phyloP scores from a whole-genome alignment of 37 sponge, comb jelly and placozoan species.

The Ianthella basta region DNA sequence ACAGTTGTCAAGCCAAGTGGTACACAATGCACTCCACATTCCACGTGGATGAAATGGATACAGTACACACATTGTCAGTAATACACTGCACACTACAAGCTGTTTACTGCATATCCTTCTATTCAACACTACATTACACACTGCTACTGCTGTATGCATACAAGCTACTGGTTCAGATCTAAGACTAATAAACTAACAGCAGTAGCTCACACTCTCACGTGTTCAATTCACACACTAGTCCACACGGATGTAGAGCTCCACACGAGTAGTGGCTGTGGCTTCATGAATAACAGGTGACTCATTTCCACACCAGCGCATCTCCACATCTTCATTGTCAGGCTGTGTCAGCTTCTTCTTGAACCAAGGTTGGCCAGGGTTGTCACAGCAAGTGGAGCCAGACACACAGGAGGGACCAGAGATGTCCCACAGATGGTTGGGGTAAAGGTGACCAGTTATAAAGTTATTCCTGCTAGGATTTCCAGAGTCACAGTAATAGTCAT shows the following conservation, averaged over 20 bases:
- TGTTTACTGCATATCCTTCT: too few species aligned
- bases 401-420: not conserved
- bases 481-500: slow-evolving; percentile 30
- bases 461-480: not conserved
- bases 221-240: not conserved
- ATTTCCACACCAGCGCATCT: slow-evolving; percentile 25
- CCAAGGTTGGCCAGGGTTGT: slow-evolving; percentile 17
- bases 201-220: too few species aligned
- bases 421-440: not conserved
- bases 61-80: too few species aligned
- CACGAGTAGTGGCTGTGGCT: slow-evolving; percentile 14
- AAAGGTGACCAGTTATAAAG: not conserved
- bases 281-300: not conserved
- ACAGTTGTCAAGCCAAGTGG: too few species aligned
- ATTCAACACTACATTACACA: too few species aligned
- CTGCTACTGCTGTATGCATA: too few species aligned
- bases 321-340: not conserved
- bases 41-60: too few species aligned
- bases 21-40: too few species aligned
- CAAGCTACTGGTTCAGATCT: too few species aligned
- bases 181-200: too few species aligned
- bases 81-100: too few species aligned
- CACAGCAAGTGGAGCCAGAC: slow-evolving; percentile 12
- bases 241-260: not conserved
- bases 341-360: not conserved